Base-by-base conservation (phyloP, 2,888 invertebrate species). In the Chesias legatella region DNA sequence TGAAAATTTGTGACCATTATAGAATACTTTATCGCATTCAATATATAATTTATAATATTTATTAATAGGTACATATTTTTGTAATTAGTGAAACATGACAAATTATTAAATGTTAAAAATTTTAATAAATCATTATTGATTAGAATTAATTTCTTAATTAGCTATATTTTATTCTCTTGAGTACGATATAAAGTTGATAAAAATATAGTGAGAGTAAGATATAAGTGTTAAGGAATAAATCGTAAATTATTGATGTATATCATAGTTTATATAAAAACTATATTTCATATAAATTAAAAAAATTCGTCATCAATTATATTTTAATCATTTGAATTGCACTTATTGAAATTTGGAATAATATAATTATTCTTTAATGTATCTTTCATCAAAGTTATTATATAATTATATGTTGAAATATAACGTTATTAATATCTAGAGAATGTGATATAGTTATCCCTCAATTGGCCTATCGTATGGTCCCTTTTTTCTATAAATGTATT, bases 381-480 rank as follows among this genome's bases (percentile, higher is more conserved):
- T 52, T 51, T 59, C 52, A 53, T 53, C 50, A 56, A 54, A 51
- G 53, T 51, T 47, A 49, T 58, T 53, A 48, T 46, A 43, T 37
- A 33, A 21, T 25, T 31, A 38, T 34, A 48, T 56, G 45, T 55
- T 51, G 45, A 53, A 57, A 54, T 56, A 50, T 63, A 61, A 64
- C 58, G 60, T 64, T 65, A 62, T 48, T 63, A 21, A 58, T 45
- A 50, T 62, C 54, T 58, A 57, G 60, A 63, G 63, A 64, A 63
- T 54, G 58, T 76, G 67, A 70, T 73, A 70, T 51, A 58, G 48
- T 54, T 57, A 58, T 54, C 63, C 43, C 60, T 60, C 45, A 61
- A 67, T 73, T 68, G 77, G 77, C 78, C 78, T 77, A 78, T 25
- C 33, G 23, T 30, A 36, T 35, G 50, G 59, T 57, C 53, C 51